Evolutionary conservation across 1,140 invertebrate genomes (phyloP).

Genomic region (Amphibalanus amphitrite): DNA sequence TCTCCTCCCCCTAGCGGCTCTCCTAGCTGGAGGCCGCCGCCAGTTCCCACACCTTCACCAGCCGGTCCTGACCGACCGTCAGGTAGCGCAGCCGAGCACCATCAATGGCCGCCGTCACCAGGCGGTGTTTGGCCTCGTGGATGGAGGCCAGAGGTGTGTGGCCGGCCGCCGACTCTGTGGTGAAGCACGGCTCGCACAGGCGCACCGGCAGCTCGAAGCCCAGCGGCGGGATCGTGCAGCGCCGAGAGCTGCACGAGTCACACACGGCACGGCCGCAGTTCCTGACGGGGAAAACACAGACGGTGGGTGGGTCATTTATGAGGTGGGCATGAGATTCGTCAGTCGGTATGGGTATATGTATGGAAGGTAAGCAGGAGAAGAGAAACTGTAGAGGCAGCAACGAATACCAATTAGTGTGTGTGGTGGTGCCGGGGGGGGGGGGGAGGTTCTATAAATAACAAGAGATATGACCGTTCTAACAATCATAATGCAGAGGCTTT

Average conservation of each 20-base stretch:
- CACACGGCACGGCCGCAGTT: slow-evolving; percentile 85
- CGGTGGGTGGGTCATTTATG: too few relatives aligned
- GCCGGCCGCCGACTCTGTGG: slow-evolving; percentile 65
- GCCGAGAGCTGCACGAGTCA: slow-evolving; percentile 72
- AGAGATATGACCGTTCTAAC: too few relatives aligned
- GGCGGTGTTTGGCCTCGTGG: slow-evolving; percentile 84
- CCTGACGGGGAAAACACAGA: slow-evolving; percentile 17
- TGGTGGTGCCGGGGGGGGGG: too few relatives aligned
- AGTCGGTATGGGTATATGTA: too few relatives aligned
- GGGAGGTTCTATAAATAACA: too few relatives aligned
- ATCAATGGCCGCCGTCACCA: slow-evolving; percentile 75
- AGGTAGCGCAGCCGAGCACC: slow-evolving; percentile 63
- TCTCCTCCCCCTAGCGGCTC: too few relatives aligned
- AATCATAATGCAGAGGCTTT: too few relatives aligned
- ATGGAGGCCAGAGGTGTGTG: slow-evolving; percentile 26
- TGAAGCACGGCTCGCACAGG: slow-evolving; percentile 81
- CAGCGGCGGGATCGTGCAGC: slow-evolving; percentile 78
- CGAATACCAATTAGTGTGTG: too few relatives aligned
- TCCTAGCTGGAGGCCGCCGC: background rate
- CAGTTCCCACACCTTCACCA: slow-evolving; percentile 14
- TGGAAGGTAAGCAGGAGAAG: too few relatives aligned
- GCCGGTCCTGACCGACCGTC: slow-evolving; percentile 39
- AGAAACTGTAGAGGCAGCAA: too few relatives aligned
- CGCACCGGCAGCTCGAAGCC: slow-evolving; percentile 96
- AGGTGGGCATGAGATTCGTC: too few relatives aligned